These are phyloP conservation scores for Bemisia tabaci DNA, from an alignment of 1,140 invertebrate species.

Conservation along the genomic window DNA sequence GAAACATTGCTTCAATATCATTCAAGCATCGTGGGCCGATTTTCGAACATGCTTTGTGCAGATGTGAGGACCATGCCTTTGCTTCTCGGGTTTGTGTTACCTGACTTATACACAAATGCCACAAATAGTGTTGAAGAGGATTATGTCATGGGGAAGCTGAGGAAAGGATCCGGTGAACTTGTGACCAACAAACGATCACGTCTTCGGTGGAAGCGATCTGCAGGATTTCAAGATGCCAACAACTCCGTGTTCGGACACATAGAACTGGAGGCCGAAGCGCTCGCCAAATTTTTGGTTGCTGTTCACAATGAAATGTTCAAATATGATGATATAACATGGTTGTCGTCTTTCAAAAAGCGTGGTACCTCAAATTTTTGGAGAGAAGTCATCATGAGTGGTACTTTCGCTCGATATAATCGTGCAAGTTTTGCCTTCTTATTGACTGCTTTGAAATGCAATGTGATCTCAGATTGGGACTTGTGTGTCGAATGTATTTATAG, in stretches of 20 bases:
- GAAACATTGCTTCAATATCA: background rate
- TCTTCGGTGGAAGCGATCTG: background rate
- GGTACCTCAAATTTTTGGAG: too few species aligned
- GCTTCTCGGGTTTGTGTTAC: background rate
- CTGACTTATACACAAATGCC: background rate
- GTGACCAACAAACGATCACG: background rate
- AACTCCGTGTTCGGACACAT: background rate
- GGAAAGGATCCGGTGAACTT: background rate
- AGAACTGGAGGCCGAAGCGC: background rate
- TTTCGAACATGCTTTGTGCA: background rate
- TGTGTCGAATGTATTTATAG: background rate
- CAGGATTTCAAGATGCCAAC: background rate
- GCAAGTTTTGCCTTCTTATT: background rate
- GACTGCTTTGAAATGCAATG: background rate
- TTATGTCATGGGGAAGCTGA: background rate
- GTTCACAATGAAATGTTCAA: background rate
- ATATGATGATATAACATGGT: background rate
- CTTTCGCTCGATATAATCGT: background rate
- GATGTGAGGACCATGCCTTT: background rate
- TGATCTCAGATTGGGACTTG: background rate
- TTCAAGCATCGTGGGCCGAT: background rate
- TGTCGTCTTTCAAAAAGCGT: too few species aligned
- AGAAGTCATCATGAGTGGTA: too few species aligned
- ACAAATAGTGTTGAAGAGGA: background rate
- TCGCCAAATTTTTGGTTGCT: background rate